phyloP scores from a whole-genome alignment of 2,888 invertebrate species.

The Andrena flavipes region DNA sequence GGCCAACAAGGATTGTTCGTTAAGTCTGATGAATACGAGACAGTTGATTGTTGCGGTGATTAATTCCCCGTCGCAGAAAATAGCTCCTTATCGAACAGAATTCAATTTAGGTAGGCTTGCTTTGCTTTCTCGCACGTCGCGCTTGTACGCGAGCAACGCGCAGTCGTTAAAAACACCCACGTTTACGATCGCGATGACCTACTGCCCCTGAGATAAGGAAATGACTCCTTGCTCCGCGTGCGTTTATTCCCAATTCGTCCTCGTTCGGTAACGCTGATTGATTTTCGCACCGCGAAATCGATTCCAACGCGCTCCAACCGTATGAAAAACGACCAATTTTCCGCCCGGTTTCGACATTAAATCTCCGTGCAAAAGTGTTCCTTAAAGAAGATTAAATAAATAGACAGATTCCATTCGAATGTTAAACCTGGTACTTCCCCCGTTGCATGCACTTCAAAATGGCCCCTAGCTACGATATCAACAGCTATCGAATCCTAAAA shows the following conservation, averaged over 20 bases:
- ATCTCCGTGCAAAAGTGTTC: no score
- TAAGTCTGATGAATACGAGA: background rate
- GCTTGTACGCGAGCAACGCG: background rate
- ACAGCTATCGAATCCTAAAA: no score
- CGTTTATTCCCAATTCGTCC: background rate
- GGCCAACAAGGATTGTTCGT: background rate
- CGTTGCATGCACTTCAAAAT: no score
- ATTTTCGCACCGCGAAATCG: background rate
- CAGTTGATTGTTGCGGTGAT: background rate
- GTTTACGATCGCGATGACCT: constrained; percentile 70
- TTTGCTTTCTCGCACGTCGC: background rate
- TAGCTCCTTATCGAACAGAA: constrained; percentile 73
- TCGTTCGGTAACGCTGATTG: background rate
- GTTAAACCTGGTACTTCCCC: no score
- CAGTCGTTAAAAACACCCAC: constrained; percentile 18
- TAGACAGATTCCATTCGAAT: no score
- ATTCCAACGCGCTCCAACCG: background rate
- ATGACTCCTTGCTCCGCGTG: background rate
- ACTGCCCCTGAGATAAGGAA: constrained; percentile 63
- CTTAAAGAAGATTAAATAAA: no score
- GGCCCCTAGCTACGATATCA: no score
- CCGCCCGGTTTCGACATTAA: no score
- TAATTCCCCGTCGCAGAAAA: constrained; percentile 56
- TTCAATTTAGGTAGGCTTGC: constrained; percentile 69
- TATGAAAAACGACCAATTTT: no score